phyloP scores from a whole-genome alignment of 2,888 invertebrate species.

The Drosophila fungiperda region DNA sequence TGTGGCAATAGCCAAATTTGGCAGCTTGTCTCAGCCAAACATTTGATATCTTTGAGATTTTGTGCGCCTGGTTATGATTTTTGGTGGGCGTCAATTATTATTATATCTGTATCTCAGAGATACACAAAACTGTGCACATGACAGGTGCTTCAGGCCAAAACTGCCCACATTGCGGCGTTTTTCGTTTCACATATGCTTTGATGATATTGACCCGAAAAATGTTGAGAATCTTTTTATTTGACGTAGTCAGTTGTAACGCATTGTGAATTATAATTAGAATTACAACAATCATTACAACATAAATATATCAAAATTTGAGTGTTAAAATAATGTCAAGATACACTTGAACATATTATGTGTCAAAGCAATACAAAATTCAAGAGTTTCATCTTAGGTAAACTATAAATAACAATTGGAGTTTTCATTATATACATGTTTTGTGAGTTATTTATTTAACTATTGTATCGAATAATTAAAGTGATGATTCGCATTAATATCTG shows the following conservation, averaged over 20 bases:
- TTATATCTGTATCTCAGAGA: slow-evolving; percentile 36
- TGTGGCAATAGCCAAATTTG: slow-evolving; percentile 66
- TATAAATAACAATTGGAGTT: background rate
- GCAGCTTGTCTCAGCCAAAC: slow-evolving; percentile 61
- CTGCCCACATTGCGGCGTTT: slow-evolving; percentile 7
- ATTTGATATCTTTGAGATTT: slow-evolving; percentile 24
- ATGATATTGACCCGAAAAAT: slow-evolving; percentile 22
- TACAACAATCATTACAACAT: background rate
- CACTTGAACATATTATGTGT: background rate
- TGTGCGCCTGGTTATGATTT: slow-evolving; percentile 10
- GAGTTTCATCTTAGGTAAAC: background rate
- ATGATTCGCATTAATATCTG: background rate
- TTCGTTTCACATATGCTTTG: slow-evolving; percentile 19
- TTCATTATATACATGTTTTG: background rate
- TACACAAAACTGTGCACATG: slow-evolving; percentile 12
- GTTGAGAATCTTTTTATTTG: slow-evolving; percentile 5
- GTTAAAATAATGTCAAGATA: background rate
- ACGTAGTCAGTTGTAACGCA: background rate
- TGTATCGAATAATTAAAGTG: too few species aligned
- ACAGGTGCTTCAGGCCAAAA: slow-evolving; percentile 29
- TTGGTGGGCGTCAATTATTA: slow-evolving; percentile 22
- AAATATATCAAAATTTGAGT: background rate
- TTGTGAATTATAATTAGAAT: background rate
- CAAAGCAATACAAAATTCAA: background rate
- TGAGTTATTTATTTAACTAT: too few species aligned